phyloP scores from a whole-genome alignment of 2,888 invertebrate genomes.

The Callinectes sapidus region DNA sequence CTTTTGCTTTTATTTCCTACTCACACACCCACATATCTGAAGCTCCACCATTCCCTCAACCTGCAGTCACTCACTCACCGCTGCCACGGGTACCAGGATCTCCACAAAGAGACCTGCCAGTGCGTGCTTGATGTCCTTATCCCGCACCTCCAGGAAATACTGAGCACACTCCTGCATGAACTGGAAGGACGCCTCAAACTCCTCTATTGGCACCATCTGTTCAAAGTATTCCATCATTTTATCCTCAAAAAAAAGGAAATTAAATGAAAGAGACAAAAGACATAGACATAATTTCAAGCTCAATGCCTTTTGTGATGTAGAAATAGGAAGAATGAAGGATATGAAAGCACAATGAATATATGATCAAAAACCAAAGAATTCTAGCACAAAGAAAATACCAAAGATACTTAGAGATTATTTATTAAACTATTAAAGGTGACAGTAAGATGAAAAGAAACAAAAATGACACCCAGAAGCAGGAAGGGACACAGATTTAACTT shows the following conservation, averaged over 20 bases:
- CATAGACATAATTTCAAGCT: neutral
- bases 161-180: constrained; percentile 99
- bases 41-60: neutral
- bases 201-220: constrained; percentile 98
- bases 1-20: neutral
- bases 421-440: neutral
- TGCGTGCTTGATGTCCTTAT: constrained; percentile 98
- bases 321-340: neutral
- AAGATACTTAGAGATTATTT: neutral
- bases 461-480: neutral
- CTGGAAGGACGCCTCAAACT: constrained; percentile 98
- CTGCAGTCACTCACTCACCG: constrained; percentile 81
- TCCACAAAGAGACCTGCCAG: constrained; percentile 98
- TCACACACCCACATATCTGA: neutral
- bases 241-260: too few relatives aligned
- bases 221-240: too few relatives aligned
- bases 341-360: too few relatives aligned
- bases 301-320: neutral
- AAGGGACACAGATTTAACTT: too few relatives aligned
- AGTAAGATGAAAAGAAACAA: neutral
- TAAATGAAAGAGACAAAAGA: neutral
- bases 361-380: neutral
- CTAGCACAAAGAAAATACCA: neutral
- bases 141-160: constrained; percentile 98
- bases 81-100: constrained; percentile 98